These are phyloP conservation scores for Chymomyza fuscimana DNA, from an alignment of 2,888 invertebrate species.

Conservation along the genomic window DNA sequence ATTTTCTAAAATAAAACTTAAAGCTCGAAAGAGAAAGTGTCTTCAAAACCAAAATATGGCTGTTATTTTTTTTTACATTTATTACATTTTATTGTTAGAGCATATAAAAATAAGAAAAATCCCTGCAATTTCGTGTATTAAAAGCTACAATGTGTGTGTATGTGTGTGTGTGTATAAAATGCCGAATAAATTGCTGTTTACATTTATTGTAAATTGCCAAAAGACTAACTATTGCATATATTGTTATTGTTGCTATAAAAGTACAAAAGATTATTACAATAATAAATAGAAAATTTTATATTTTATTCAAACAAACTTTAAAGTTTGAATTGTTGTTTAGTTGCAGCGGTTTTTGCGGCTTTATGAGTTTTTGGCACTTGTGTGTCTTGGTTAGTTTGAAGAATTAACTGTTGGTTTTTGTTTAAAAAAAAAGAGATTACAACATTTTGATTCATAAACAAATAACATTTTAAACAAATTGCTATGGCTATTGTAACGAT, in stretches of 20 bases:
- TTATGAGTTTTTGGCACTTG: conserved; percentile 53
- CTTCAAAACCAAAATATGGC: neutral
- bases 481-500: conserved; percentile 62
- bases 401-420: conserved; percentile 60
- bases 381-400: conserved; percentile 32
- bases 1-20: neutral
- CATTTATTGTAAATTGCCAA: conserved; percentile 54
- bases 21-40: conserved; percentile 8
- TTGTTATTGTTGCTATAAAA: conserved; percentile 37
- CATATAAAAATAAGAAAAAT: conserved; percentile 62
- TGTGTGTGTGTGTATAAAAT: conserved; percentile 46
- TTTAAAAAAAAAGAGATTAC: conserved; percentile 41
- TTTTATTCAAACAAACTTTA: conserved; percentile 35
- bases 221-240: conserved; percentile 52
- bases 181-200: conserved; percentile 57
- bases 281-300: conserved; percentile 62
- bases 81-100: conserved; percentile 40
- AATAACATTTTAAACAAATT: conserved; percentile 66
- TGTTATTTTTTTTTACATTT: conserved; percentile 36
- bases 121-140: conserved; percentile 77
- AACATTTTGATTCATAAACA: conserved; percentile 58
- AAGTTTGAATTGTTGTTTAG: conserved; percentile 13
- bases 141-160: conserved; percentile 46
- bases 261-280: conserved; percentile 29
- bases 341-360: conserved; percentile 36